Evolutionary conservation across 2,113 vertebrate genomes (phyloP).

Genomic region (Crotalus viridis): DNA sequence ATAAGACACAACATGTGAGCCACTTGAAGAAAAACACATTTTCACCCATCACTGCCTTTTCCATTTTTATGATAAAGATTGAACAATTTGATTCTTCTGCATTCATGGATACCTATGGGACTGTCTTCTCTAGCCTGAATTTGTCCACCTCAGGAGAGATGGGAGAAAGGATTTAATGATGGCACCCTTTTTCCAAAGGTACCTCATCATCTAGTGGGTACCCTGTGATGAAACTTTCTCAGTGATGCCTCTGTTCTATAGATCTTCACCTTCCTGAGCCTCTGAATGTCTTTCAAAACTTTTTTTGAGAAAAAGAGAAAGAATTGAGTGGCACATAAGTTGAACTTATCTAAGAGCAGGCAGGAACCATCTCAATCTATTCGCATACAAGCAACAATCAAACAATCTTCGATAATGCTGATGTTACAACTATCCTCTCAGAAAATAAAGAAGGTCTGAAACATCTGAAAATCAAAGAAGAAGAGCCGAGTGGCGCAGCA

Average conservation of each 20-base stretch:
- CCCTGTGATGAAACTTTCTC: background rate
- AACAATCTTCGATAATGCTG: background rate
- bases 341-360: background rate
- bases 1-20: background rate
- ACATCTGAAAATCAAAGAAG: too few species aligned
- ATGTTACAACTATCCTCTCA: background rate
- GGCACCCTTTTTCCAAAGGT: background rate
- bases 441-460: background rate
- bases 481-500: too few species aligned
- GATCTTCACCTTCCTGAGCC: background rate
- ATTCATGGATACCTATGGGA: background rate
- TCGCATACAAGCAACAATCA: background rate
- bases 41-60: background rate
- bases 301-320: background rate
- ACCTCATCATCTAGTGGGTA: background rate
- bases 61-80: background rate
- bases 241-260: background rate
- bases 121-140: background rate
- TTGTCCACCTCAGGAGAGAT: background rate
- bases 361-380: background rate
- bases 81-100: background rate
- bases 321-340: background rate
- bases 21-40: background rate
- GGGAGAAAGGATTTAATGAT: background rate
- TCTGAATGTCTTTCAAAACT: background rate